A percentile compares a stretch with the other conserved stretches of the same genome.
phyloP scores from a whole-genome alignment of 2,888 invertebrate species.

The Caenorhabditis becei region DNA sequence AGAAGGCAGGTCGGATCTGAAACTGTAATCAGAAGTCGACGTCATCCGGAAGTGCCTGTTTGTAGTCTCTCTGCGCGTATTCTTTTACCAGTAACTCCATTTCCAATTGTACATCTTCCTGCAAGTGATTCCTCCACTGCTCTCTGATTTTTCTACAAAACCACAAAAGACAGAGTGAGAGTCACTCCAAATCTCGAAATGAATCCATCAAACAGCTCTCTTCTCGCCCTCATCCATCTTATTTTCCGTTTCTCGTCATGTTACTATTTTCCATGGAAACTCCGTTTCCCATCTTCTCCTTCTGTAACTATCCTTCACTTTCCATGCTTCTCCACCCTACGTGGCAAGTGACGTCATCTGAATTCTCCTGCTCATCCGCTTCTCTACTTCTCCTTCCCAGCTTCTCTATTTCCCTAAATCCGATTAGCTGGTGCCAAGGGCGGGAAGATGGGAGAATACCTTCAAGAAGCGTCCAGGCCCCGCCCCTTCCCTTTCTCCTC shows the following conservation, averaged over 20 bases:
- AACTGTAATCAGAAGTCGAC: no score
- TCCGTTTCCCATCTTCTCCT: background rate
- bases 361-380: background rate
- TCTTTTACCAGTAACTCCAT: no score
- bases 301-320: background rate
- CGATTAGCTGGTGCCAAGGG: conserved; percentile 38
- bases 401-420: conserved; percentile 21
- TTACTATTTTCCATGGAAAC: conserved; percentile 31
- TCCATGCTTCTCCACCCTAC: background rate
- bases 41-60: no score
- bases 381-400: background rate
- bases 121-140: background rate
- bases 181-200: conserved; percentile 36
- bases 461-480: conserved; percentile 37
- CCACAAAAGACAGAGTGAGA: background rate
- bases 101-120: background rate
- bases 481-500: conserved; percentile 44
- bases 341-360: conserved; percentile 35
- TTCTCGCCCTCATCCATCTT: conserved; percentile 30
- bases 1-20: no score
- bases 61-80: no score
- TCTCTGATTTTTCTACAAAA: background rate
- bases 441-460: conserved; percentile 42
- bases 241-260: conserved; percentile 2
- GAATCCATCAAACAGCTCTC: conserved; percentile 30